Evolutionary conservation across 2,888 invertebrate species (phyloP).

Genomic region (Copidosoma aretas): DNA sequence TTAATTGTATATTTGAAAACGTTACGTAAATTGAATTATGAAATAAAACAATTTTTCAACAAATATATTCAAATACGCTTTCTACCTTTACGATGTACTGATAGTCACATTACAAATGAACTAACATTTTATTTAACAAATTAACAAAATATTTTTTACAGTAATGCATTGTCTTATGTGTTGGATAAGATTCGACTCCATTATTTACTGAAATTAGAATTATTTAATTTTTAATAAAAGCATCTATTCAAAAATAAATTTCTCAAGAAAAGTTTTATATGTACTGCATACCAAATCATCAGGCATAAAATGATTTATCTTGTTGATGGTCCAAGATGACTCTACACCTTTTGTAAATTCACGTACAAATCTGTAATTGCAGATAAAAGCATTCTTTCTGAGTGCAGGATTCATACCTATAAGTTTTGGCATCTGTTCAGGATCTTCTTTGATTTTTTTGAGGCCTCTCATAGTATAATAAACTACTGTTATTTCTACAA

Average conservation of each 20-base stretch:
- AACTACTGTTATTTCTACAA: conserved; percentile 63
- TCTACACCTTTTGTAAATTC: conserved; percentile 63
- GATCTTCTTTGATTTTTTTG: conserved; percentile 36
- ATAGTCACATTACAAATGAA: not conserved
- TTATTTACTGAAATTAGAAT: too few relatives aligned
- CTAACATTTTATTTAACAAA: not conserved
- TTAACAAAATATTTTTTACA: not conserved
- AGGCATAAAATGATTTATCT: conserved; percentile 61
- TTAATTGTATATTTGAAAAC: conserved; percentile 4
- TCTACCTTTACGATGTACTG: not conserved
- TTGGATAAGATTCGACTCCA: too few relatives aligned
- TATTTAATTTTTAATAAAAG: not conserved
- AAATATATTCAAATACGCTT: conserved; percentile 17
- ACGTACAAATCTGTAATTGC: conserved; percentile 63
- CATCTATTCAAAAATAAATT: not conserved
- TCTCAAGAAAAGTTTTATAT: not conserved
- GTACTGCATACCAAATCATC: not conserved
- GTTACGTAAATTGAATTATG: conserved; percentile 2
- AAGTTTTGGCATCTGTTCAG: conserved; percentile 26
- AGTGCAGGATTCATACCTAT: conserved; percentile 44
- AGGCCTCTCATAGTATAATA: conserved; percentile 58
- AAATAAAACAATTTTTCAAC: conserved; percentile 16
- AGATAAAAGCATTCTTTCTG: conserved; percentile 46
- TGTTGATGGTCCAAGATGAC: conserved; percentile 64
- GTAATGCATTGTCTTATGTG: not conserved